Percentiles rank a stretch among this genome's conserved stretches.
These are phyloP conservation scores for Umimayanthus chanpuru DNA, from an alignment of 92 coral and sea anemone genomes.

Conservation along the genomic window DNA sequence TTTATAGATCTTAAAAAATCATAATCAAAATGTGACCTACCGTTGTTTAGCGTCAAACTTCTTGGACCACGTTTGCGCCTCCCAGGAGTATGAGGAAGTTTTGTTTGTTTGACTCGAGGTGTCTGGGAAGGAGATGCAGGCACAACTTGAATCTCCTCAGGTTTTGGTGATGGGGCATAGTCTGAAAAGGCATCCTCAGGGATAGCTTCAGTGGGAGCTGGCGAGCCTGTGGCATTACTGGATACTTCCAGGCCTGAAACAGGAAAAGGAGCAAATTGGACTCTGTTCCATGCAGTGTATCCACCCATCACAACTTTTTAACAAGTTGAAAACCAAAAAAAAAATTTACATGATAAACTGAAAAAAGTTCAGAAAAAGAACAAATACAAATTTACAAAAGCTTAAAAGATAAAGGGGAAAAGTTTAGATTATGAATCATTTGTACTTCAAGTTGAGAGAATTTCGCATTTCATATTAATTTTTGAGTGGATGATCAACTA, in stretches of 20 bases:
- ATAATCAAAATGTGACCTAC: background rate
- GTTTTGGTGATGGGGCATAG: background rate
- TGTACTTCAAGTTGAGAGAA: no score
- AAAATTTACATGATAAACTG: background rate
- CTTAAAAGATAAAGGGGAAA: no score
- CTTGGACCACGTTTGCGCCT: slow-evolving; percentile 41
- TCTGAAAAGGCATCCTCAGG: slow-evolving; percentile 16
- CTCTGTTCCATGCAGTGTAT: background rate
- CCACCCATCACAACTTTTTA: background rate
- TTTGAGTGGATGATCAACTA: no score
- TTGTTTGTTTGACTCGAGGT: background rate
- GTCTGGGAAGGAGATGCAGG: background rate
- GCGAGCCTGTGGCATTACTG: slow-evolving; percentile 13
- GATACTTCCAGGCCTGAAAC: slow-evolving; percentile 5
- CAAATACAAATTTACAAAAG: no score
- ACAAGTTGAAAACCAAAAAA: background rate
- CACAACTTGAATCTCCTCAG: slow-evolving; percentile 28
- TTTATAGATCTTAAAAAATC: no score
- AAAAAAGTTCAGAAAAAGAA: no score
- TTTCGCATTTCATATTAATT: no score
- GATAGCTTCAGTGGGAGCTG: slow-evolving; percentile 18
- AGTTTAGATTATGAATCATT: no score
- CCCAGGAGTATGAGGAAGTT: slow-evolving; percentile 1
- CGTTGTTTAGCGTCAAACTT: slow-evolving; percentile 29
- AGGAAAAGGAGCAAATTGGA: background rate